Conservation (phyloP, 2,888 invertebrate genomes). For the Dicycla oo region DNA sequence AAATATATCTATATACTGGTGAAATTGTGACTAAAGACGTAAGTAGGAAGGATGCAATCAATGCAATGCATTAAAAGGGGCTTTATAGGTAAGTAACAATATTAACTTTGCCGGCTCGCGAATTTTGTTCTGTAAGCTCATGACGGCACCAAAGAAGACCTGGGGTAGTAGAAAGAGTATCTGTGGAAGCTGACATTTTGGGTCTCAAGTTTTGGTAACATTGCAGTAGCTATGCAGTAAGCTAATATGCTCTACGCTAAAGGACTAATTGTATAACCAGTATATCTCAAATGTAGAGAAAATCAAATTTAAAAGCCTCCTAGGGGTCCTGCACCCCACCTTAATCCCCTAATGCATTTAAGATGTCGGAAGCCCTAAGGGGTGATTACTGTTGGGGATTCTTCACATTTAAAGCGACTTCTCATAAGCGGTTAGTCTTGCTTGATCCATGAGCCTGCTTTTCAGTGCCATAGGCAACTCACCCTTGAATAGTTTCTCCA, state of each 20-base stretch:
- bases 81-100: too few relatives aligned
- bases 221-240: background rate
- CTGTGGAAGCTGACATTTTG: background rate
- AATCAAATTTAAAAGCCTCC: background rate
- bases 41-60: background rate
- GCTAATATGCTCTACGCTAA: background rate
- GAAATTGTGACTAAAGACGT: background rate
- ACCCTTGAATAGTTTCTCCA: too few relatives aligned
- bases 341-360: background rate
- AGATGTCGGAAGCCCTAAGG: background rate
- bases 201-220: background rate
- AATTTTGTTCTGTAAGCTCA: background rate
- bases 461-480: too few relatives aligned
- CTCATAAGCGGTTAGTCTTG: slow-evolving; percentile 22
- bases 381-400: slow-evolving; percentile 3
- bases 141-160: background rate
- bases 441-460: slow-evolving; percentile 17
- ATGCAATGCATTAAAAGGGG: background rate
- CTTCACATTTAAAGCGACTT: too few relatives aligned
- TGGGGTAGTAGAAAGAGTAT: background rate
- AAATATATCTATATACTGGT: too few relatives aligned
- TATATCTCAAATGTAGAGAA: too few relatives aligned
- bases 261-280: background rate
- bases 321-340: background rate
- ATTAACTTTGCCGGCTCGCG: too few relatives aligned